Conservation (phyloP, 1,140 invertebrate species). For the Coptotermes formosanus region DNA sequence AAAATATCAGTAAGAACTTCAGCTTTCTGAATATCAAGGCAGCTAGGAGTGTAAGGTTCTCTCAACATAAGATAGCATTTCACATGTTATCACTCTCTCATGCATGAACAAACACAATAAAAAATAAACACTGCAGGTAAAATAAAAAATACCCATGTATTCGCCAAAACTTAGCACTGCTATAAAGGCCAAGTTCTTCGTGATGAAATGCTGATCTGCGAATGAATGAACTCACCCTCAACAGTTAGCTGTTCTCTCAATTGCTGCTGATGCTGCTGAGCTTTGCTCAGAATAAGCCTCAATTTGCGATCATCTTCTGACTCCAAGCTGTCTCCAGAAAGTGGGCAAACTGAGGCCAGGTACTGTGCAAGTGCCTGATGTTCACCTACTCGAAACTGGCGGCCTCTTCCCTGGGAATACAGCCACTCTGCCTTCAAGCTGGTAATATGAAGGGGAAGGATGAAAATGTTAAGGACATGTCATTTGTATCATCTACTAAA, state of each 20-base stretch:
- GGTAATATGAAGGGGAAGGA: conserved; percentile 38
- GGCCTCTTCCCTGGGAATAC: conserved; percentile 86
- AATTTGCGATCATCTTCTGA: conserved; percentile 84
- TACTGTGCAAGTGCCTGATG: conserved; percentile 80
- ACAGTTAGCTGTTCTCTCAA: conserved; percentile 43
- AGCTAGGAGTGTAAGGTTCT: no score
- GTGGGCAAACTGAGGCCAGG: conserved; percentile 71
- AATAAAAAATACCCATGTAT: no score
- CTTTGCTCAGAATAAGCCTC: conserved; percentile 80
- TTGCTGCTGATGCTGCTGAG: conserved; percentile 84
- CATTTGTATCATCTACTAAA: no score
- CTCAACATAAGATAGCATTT: no score
- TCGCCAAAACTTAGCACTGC: no score
- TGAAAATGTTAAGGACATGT: conserved; percentile 22
- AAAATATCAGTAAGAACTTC: no score
- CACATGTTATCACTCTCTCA: no score
- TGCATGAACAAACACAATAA: no score
- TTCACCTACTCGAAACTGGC: conserved; percentile 82
- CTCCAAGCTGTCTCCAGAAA: conserved; percentile 71
- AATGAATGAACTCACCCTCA: not conserved
- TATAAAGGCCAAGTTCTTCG: no score
- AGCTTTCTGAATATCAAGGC: no score
- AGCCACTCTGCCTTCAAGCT: conserved; percentile 94
- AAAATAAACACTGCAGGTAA: no score
- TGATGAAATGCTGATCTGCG: no score